These are phyloP conservation scores for Apodemia zela DNA, from an alignment of 2,888 invertebrate genomes.

Conservation along the genomic window DNA sequence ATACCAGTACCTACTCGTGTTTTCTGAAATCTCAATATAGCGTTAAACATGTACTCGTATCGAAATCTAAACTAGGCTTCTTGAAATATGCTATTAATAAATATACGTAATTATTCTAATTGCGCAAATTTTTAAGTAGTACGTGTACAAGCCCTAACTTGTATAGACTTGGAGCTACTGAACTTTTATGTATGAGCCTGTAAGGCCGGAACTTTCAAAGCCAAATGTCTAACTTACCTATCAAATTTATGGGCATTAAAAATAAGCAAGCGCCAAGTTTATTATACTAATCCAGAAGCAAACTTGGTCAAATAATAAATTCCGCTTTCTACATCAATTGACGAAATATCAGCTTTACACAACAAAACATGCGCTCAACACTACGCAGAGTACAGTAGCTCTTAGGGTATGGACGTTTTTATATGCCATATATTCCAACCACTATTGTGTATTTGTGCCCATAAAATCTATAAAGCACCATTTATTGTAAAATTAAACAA, in stretches of 20 bases:
- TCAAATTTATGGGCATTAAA: no score
- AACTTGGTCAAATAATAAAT: neutral
- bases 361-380: no score
- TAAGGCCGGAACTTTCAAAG: neutral
- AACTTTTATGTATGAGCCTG: neutral
- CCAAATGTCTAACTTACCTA: no score
- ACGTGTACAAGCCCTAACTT: neutral
- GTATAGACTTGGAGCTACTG: neutral
- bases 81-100: neutral
- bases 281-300: no score
- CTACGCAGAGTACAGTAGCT: neutral
- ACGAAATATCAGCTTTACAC: neutral
- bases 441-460: neutral
- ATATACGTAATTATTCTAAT: no score
- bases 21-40: neutral
- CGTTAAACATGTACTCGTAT: neutral
- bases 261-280: no score
- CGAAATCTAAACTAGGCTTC: no score
- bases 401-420: neutral
- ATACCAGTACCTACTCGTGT: neutral
- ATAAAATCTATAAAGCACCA: neutral
- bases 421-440: neutral
- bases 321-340: neutral
- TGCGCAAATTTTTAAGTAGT: neutral
- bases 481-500: neutral